Base-by-base conservation (phyloP, 1,140 invertebrate species). In the Calephelis nemesis region DNA sequence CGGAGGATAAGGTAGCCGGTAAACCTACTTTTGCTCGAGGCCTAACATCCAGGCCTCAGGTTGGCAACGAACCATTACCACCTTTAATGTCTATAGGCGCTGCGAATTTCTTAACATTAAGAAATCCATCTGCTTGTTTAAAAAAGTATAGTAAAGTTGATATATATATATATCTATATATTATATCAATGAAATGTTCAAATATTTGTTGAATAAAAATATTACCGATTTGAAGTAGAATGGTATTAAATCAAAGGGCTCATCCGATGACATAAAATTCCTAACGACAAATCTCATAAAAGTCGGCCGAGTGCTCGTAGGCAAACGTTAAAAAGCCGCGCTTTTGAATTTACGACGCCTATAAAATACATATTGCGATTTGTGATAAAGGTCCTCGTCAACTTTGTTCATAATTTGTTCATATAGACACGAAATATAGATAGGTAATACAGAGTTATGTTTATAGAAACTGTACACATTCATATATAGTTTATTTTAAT, bases 341-440 rank as follows among this genome's bases (percentile, higher is more conserved):
- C 77, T 83, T 76, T 72, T 82, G 85, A 85, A 90, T 91, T 91
- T 91, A 90, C 83, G 80, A 78, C 81, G 67, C 78, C 85, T 84
- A 91, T 91, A 91, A 91, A 91, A 89, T 91, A 91, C 87, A 90
- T 91, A 90, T 91, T 90, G 87, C 84, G 82, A 90, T 86, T 85
- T 84, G 78, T 83, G 87, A 91, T 91, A 90, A 86, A 90, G 86
- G 79, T 83, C 77, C 81, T 78, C 71, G 74, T 77, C 80, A 79
- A 87, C 84, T 85, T 83, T 77, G 73, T 75, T 78, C 77, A 77
- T 47, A 19, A 84, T 81, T 82, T 77, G 77, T 78, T 15, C 65
- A 70, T 72, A 60, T 39, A 60, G 39, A 2, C 8, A 7, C 42
- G 7, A 9, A 45, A 9, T 45, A 7, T 7, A 7, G 42, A 7